Base-by-base conservation (phyloP, 2,113 vertebrate species). In the Panthera leo region DNA sequence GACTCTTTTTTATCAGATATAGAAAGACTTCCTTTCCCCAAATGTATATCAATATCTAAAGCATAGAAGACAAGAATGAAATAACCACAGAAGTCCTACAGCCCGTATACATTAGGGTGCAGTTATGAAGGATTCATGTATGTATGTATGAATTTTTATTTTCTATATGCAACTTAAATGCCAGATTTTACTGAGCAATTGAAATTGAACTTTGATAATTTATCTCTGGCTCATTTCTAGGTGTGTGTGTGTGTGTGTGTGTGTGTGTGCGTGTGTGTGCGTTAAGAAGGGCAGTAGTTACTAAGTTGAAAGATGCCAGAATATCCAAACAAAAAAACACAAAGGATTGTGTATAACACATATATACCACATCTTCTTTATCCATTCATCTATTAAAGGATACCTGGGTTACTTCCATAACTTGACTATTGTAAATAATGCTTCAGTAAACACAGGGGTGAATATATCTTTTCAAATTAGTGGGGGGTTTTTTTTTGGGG, bases 401-500 rank as follows among this genome's bases (percentile, higher is more conserved):
- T 61, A 27, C 70, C 27, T 27, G 12, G 12, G 23, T 45, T 76
- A 25, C 23, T 76, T 76, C 14, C 42, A 16, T 29, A 45, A 29
- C 25, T 76, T 76, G 42, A 3, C 73, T 45, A 75, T 75, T 27
- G 10, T 75, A 75, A 27, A 27, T 45, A 15, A 45, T 29, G 25
- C 25, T 45, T 15, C 73, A 16, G 14, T 29, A 16, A 76, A 45
- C 29, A 8, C 42, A 29, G 42, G 42, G 13, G 8, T 16, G 7
- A 13, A 29, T 29, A 48, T 45, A 29, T 45, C 25, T 45, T 29
- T 48, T 45, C 73, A 45, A 48, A 76, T 45, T 29, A 76, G 25
- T 8, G 6, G 45, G 45, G 58, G 0, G 0, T 5, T 29, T 14
- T 76, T 48, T 76, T 45, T 45, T 0, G 42, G 45, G 7, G 45